Evolutionary conservation across 2,888 invertebrate genomes (phyloP), one percentile per base, ranked within the genome.

Genomic region (Plemyria rubiginata): DNA sequence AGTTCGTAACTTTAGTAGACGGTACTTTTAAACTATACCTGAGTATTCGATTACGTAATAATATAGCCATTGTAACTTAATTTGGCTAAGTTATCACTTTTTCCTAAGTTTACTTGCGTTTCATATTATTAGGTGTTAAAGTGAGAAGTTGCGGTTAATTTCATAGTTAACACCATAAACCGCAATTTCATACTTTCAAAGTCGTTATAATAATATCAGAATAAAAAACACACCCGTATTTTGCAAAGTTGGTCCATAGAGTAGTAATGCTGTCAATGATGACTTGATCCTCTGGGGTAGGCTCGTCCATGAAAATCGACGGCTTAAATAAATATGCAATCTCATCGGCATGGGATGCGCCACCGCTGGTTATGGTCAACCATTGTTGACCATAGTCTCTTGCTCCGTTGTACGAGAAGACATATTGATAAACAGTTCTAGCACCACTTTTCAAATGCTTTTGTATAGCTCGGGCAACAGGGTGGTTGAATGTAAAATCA

Each of bases 181-280:
- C 1, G 22, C 22, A 22, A 22, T 22, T 22, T 22, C 22, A 22
- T 22, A 22, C 22, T 22, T n/a, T 22, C 22, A 22, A 22, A 1
- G 3, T 3, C 22, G 22, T 2, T 3, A 2, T 22, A 22, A 2
- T 22, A 22, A 22, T 22, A 22, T 22, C 32, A 32, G 32, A 43
- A 15, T 13, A 2, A 16, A 38, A 32, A 11, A 71, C 70, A 53
- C 58, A 73, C 74, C 71, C 71, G 59, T 58, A 67, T 63, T 73
- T 75, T 1, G 67, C 76, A 41, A 76, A 77, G 38, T 75, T 77
- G 2, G 71, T 68, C 75, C 75, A 75, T 28, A 72, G 60, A 8
- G 58, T 69, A 2, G 70, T 67, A 41, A 68, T 58, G 16, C 64
- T 50, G 28, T 76, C 65, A 48, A 70, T 66, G 9, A 70, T 50